Evolutionary conservation across 2,888 invertebrate genomes (phyloP).

Genomic region (Cetonia aurata): DNA sequence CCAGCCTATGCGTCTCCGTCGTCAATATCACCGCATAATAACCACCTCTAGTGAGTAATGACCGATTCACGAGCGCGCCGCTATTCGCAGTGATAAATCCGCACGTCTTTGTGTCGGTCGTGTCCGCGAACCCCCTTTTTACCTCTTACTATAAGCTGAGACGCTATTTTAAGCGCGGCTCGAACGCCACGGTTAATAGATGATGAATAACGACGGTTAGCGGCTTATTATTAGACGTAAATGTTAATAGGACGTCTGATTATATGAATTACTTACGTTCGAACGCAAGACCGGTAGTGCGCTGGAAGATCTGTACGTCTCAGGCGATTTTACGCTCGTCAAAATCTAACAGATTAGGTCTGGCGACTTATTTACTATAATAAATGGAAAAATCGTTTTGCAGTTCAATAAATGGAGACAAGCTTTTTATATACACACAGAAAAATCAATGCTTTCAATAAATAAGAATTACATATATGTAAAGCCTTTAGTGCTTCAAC

Average conservation of each 20-base stretch:
- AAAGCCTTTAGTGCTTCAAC: too few species aligned
- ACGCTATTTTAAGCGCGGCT: neutral
- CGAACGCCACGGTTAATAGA: neutral
- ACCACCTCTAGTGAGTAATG: slow-evolving; percentile 48
- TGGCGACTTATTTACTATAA: neutral
- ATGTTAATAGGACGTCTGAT: slow-evolving; percentile 42
- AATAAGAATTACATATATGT: too few species aligned
- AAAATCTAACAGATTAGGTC: slow-evolving; percentile 37
- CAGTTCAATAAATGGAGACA: neutral
- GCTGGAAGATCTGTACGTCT: slow-evolving; percentile 36
- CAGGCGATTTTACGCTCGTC: slow-evolving; percentile 7
- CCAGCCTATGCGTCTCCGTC: slow-evolving; percentile 44
- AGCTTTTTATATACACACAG: too few species aligned
- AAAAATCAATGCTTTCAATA: too few species aligned
- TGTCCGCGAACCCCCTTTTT: too few species aligned
- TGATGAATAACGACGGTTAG: slow-evolving; percentile 37
- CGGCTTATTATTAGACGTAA: slow-evolving; percentile 42
- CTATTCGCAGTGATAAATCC: slow-evolving; percentile 46
- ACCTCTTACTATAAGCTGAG: neutral
- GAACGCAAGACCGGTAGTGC: slow-evolving; percentile 43
- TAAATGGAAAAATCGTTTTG: neutral
- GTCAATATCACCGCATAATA: slow-evolving; percentile 46
- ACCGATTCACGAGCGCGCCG: slow-evolving; percentile 35
- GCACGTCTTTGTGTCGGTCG: neutral
- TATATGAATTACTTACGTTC: slow-evolving; percentile 37